A percentile compares a stretch with the other conserved stretches of the same genome.
phyloP scores from a whole-genome alignment of 2,888 invertebrate genomes.

The Drosophila borealis region DNA sequence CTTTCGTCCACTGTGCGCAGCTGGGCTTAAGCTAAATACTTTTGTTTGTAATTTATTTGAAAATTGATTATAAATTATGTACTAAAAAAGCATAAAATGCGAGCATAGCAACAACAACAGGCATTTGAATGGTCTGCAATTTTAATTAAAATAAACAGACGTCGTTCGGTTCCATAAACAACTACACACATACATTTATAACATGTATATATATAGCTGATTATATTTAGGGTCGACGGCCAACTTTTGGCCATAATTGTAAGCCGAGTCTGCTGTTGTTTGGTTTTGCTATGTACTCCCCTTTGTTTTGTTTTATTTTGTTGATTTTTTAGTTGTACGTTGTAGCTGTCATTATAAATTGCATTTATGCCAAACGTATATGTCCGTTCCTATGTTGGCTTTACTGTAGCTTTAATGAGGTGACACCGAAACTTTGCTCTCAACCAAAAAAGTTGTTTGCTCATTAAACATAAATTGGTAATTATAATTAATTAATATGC shows the following conservation, averaged over 20 bases:
- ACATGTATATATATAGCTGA: conserved; percentile 19
- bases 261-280: conserved; percentile 42
- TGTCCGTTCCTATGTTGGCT: conserved; percentile 29
- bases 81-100: conserved; percentile 51
- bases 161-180: conserved; percentile 9
- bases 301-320: conserved; percentile 37
- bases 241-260: conserved; percentile 70
- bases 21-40: conserved; percentile 46
- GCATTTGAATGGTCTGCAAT: conserved; percentile 32
- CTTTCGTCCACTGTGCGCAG: conserved; percentile 12
- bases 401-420: conserved; percentile 41
- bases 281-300: conserved; percentile 22
- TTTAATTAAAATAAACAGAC: conserved; percentile 73
- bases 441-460: background rate
- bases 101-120: conserved; percentile 14
- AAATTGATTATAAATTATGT: conserved; percentile 72
- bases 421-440: conserved; percentile 25
- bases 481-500: background rate
- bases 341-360: conserved; percentile 75
- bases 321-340: conserved; percentile 30
- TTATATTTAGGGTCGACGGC: conserved; percentile 53
- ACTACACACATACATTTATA: background rate
- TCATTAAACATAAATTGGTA: conserved; percentile 1
- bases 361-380: conserved; percentile 58
- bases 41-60: conserved; percentile 69